These are phyloP conservation scores for Buceros bicornis DNA, from an alignment of 2,797 vertebrate species.

Conservation along the genomic window DNA sequence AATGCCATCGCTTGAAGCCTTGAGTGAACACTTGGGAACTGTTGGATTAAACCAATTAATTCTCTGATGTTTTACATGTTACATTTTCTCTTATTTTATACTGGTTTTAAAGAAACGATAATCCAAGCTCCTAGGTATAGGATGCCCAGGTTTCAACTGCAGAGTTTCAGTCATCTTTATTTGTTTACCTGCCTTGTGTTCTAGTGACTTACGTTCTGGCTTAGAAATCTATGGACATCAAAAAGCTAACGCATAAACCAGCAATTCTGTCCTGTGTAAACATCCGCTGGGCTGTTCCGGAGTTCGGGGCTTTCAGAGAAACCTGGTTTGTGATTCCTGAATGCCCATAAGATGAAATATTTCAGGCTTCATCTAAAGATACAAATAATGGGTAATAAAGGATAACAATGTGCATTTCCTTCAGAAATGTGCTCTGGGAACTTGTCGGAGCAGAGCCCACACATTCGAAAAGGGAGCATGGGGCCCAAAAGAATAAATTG, in stretches of 20 bases:
- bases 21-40: slow-evolving; percentile 41
- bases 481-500: background rate
- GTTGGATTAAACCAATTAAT: slow-evolving; percentile 57
- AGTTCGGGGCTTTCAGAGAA: background rate
- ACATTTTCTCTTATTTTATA: slow-evolving; percentile 11
- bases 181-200: background rate
- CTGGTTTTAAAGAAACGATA: slow-evolving; percentile 36
- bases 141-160: background rate
- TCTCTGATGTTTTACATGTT: background rate
- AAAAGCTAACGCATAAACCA: slow-evolving; percentile 10
- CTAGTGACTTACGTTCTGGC: background rate
- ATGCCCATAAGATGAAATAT: background rate
- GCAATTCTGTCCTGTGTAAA: background rate
- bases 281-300: background rate
- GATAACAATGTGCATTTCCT: background rate
- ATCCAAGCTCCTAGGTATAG: background rate
- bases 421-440: background rate
- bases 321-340: background rate
- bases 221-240: background rate
- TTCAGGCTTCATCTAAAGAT: background rate
- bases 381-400: background rate
- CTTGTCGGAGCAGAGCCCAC: background rate
- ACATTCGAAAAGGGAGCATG: background rate
- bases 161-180: background rate
- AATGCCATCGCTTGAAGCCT: slow-evolving; percentile 54